phyloP scores from a whole-genome alignment of 2,113 vertebrate species.

The Festucalex cinctus region DNA sequence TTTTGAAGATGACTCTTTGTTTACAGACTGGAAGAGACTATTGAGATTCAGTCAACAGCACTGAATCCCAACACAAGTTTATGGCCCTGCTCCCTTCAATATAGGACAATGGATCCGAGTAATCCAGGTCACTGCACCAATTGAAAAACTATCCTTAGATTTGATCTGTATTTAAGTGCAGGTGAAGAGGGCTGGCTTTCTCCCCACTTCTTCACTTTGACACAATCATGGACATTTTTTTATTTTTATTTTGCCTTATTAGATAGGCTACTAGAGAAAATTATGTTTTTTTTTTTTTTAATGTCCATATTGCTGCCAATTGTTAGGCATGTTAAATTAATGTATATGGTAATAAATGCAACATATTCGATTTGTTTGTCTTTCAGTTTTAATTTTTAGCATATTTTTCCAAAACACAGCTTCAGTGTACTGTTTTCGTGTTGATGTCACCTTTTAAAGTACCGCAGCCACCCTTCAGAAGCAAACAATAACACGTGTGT shows the following conservation, averaged over 20 bases:
- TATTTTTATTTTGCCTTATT: constrained; percentile 13
- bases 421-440: constrained; percentile 14
- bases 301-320: constrained; percentile 32
- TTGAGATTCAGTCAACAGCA: constrained; percentile 2
- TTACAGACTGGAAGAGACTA: neutral
- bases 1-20: constrained; percentile 20
- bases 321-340: constrained; percentile 49
- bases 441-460: constrained; percentile 10
- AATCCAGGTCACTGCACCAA: too few species aligned
- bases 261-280: neutral
- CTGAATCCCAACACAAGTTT: neutral
- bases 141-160: neutral
- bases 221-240: neutral
- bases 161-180: neutral
- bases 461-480: constrained; percentile 26
- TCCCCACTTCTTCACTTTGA: neutral
- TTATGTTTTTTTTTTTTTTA: constrained; percentile 16
- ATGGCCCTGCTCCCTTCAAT: neutral
- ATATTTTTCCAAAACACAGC: neutral
- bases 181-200: neutral
- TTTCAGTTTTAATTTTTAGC: neutral
- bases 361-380: constrained; percentile 16
- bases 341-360: constrained; percentile 38
- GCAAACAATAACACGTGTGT: constrained; percentile 47
- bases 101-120: neutral